Conservation (phyloP, 2,888 invertebrate species). For the Cheilosia impressa region DNA sequence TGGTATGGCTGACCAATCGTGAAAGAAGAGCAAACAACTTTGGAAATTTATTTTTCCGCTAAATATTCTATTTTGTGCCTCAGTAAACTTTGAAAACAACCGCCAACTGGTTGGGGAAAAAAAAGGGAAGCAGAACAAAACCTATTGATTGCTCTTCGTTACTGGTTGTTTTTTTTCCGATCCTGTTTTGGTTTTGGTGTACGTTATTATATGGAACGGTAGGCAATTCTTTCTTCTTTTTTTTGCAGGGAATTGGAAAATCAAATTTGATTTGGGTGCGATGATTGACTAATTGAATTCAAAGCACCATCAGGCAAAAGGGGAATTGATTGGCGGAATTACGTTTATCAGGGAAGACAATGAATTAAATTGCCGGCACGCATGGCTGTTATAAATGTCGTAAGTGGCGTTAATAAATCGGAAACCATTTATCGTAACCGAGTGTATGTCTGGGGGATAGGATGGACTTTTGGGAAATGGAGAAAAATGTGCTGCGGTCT, state of each 20-base stretch:
- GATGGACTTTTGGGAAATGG: neutral
- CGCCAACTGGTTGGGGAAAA: neutral
- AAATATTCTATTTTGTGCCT: constrained; percentile 72
- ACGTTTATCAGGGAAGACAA: constrained; percentile 23
- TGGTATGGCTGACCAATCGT: constrained; percentile 47
- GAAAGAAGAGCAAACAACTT: constrained; percentile 59
- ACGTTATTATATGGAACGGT: constrained; percentile 16
- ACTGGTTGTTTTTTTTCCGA: constrained; percentile 5
- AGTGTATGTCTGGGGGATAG: neutral
- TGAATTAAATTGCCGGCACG: constrained; percentile 19
- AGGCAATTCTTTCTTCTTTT: neutral
- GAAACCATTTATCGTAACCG: neutral
- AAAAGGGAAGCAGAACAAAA: constrained; percentile 32
- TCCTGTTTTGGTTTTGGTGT: constrained; percentile 23
- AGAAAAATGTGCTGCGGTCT: neutral
- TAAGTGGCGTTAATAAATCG: constrained; percentile 12
- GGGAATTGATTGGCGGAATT: constrained; percentile 51
- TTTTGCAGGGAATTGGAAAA: constrained; percentile 25
- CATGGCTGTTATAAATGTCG: constrained; percentile 1
- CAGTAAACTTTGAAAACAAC: constrained; percentile 61
- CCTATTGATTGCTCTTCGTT: constrained; percentile 63
- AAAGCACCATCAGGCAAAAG: constrained; percentile 52
- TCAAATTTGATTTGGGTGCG: constrained; percentile 52
- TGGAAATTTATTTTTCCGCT: constrained; percentile 48
- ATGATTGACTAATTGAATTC: constrained; percentile 66